Evolutionary conservation across 2,888 invertebrate genomes (phyloP).

Genomic region (Physocephala rufipes): DNA sequence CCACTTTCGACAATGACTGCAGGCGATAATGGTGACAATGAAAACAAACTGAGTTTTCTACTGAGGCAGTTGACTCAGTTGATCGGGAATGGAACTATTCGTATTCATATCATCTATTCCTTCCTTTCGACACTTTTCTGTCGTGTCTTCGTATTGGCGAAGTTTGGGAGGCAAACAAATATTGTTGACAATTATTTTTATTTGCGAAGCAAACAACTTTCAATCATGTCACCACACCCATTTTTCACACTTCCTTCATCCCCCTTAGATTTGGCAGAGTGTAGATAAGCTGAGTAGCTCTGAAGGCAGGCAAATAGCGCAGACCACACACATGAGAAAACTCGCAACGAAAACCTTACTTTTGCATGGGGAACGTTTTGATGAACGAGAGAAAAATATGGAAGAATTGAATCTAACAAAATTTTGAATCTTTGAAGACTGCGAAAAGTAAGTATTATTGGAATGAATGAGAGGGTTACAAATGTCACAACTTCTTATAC

Average conservation of each 20-base stretch:
- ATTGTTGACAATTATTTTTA: slow-evolving; percentile 22
- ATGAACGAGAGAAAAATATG: not conserved
- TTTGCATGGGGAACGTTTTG: not conserved
- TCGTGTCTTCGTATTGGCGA: too few species aligned
- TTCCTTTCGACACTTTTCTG: not conserved
- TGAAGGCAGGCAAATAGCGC: slow-evolving; percentile 4
- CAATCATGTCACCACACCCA: too few species aligned
- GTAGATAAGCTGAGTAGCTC: not conserved
- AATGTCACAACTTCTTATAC: too few species aligned
- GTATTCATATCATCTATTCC: not conserved
- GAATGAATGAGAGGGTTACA: not conserved
- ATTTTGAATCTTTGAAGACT: slow-evolving; percentile 19
- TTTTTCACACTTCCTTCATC: not conserved
- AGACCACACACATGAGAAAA: not conserved
- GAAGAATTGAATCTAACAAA: slow-evolving; percentile 10
- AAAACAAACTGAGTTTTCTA: too few species aligned
- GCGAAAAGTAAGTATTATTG: not conserved
- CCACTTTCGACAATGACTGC: slow-evolving; percentile 6
- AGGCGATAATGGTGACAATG: too few species aligned
- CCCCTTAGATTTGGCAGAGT: not conserved
- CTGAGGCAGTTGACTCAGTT: too few species aligned
- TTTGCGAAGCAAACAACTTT: slow-evolving; percentile 23
- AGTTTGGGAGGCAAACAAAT: slow-evolving; percentile 7
- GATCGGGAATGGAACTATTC: too few species aligned
- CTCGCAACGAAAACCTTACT: not conserved